Percentiles rank a stretch among this genome's conserved stretches.
phyloP scores from a whole-genome alignment of 2,888 invertebrate genomes.

The Leptopilina syphax region DNA sequence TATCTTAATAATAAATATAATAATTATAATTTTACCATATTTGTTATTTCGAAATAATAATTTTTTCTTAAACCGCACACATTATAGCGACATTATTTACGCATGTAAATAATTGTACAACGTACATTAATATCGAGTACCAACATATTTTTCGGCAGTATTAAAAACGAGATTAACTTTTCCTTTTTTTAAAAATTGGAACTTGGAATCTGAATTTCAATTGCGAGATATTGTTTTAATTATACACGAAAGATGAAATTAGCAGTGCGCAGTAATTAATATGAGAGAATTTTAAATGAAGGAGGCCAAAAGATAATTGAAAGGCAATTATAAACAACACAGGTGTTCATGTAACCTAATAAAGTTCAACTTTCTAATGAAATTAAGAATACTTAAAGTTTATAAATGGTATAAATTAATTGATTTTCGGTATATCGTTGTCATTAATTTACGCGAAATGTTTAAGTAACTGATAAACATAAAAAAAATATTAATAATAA shows the following conservation, averaged over 20 bases:
- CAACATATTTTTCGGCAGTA: no score
- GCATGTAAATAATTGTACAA: no score
- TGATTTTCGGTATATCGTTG: neutral
- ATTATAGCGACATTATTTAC: no score
- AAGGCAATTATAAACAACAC: conserved; percentile 5
- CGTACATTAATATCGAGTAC: no score
- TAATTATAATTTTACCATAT: no score
- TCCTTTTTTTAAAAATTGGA: no score
- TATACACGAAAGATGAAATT: conserved; percentile 1
- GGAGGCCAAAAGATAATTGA: conserved; percentile 3
- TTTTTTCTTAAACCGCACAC: no score
- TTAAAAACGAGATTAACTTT: no score
- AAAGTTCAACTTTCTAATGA: conserved; percentile 7
- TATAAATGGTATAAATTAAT: neutral
- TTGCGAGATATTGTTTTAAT: conserved; percentile 17
- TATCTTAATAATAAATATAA: neutral
- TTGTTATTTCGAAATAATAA: no score
- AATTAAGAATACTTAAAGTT: neutral
- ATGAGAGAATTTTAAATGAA: neutral
- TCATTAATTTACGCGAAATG: conserved; percentile 6
- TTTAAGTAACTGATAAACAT: neutral
- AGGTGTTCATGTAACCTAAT: conserved; percentile 21
- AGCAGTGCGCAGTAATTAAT: neutral
- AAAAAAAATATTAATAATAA: neutral
- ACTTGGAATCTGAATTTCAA: no score